Evolutionary conservation across 2,888 invertebrate genomes (phyloP), one percentile per base, ranked within the genome.

Genomic region (Nomada flava): DNA sequence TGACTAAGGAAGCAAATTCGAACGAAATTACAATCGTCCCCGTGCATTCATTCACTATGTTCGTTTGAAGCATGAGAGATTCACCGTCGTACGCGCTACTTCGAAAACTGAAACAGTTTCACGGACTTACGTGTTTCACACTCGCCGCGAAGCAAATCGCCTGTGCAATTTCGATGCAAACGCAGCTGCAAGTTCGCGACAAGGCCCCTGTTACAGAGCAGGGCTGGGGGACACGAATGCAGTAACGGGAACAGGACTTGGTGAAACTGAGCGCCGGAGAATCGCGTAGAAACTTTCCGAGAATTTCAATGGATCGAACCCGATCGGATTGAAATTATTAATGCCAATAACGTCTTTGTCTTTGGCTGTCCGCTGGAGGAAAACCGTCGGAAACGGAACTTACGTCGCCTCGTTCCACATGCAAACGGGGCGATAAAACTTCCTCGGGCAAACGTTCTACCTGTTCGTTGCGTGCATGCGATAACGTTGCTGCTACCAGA

Each of bases 221-320:
- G 64, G 75, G 62, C 75, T 71, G 23, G 57, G 26, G 44, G 59
- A 82, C 73, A 50, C 44, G n/a, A 47, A 65, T 72, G 76, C 44
- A 72, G 69, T 55, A 52, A 50, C 42, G 53, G 63, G 53, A 59
- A 64, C 80, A 55, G 73, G 59, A 74, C 52, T 76, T 62, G 65
- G 53, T 67, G 74, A 70, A 75, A 65, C 47, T 53, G 70, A 77
- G 75, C 57, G 55, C 53, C 59, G 65, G 63, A 65, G 79, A 83
- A 87, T 85, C 65, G 79, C 64, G 68, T 26, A 47, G 85, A 79
- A 87, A 87, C 83, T 87, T 85, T n/a, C 44, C 29, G 23, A 57
- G 65, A 82, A 77, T 79, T 87, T 81, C 83, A 67, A 75, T 59
- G 65, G 50, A 64, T 62, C 47, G 55, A 55, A 55, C 70, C 29